Base-by-base conservation (phyloP, 2,113 vertebrate genomes). In the Epinephelus fuscoguttatus region DNA sequence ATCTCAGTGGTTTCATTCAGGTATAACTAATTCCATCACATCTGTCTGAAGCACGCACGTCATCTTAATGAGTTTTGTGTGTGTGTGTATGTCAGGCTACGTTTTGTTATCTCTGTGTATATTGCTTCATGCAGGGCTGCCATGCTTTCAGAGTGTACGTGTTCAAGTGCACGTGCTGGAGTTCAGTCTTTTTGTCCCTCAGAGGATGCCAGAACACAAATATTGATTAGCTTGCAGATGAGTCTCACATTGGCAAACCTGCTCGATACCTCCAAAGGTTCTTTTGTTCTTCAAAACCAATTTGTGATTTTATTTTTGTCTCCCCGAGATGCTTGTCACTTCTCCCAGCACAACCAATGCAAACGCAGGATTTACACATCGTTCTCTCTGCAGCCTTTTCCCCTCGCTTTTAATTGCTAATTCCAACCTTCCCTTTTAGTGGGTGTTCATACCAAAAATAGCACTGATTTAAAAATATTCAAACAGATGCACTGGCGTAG, bases 11-110 rank as follows among this genome's bases (percentile, higher is more conserved):
- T 55, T 83, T 64, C 27, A 45, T 6, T 73, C 63, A 63, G 75
- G 63, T 80, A 40, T 52, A 61, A 77, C 70, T 84, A 80, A 91
- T 83, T 70, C 70, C 10, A 61, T 83, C 67, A 30, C 70, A 81
- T 75, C 79, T 70, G 25, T 79, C 49, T 75, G 61, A 76, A 78
- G 25, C 78, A 73, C 4, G 6, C 6, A 3, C 27, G 4, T 75
- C 4, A 30, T 59, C 47, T 82, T 23, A 70, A 42, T 75, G 74
- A 73, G 67, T 47, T 56, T 3, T 37, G 7, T 37, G n/a, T 6
- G 23, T 27, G 45, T 67, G 25, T 13, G 4, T 45, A 2, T 27
- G 21, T 23, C 18, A 23, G 40, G 30, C 60, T 62, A 12, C 3
- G 55, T 61, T 40, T 64, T 49, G 13, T 62, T 6, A 40, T 49